Percentiles rank a stretch among this genome's conserved stretches.
phyloP scores from a whole-genome alignment of 2,888 invertebrate species.

The Operophtera brumata region DNA sequence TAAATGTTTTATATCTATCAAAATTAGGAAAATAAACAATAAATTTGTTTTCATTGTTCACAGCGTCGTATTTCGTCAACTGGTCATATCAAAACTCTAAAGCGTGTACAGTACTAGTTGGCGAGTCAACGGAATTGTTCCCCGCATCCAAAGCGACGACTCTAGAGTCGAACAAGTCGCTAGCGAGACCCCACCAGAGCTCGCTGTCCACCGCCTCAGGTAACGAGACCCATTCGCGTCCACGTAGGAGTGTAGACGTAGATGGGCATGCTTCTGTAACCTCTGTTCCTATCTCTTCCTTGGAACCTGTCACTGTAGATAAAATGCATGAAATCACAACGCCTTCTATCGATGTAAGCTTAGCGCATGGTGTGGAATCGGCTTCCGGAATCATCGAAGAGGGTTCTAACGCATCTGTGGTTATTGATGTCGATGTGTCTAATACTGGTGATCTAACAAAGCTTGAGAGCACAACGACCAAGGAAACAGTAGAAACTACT shows the following conservation, averaged over 20 bases:
- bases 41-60: slow-evolving; percentile 38
- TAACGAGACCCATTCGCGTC: slow-evolving; percentile 80
- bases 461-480: slow-evolving; percentile 35
- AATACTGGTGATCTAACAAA: slow-evolving; percentile 61
- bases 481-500: slow-evolving; percentile 16
- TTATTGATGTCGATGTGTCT: slow-evolving; percentile 51
- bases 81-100: slow-evolving; percentile 92
- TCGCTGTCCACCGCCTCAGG: slow-evolving; percentile 79
- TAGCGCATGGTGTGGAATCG: slow-evolving; percentile 74
- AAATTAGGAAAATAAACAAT: no score
- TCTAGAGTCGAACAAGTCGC: slow-evolving; percentile 86
- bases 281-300: slow-evolving; percentile 61
- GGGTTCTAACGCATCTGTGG: slow-evolving; percentile 58
- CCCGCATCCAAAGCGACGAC: slow-evolving; percentile 86
- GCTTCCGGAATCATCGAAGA: slow-evolving; percentile 38
- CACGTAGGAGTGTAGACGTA: slow-evolving; percentile 86
- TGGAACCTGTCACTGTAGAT: slow-evolving; percentile 70
- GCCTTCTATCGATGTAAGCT: slow-evolving; percentile 66
- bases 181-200: slow-evolving; percentile 84
- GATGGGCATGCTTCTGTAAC: slow-evolving; percentile 81
- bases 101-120: slow-evolving; percentile 91
- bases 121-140: slow-evolving; percentile 86
- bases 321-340: slow-evolving; percentile 74
- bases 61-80: slow-evolving; percentile 91
- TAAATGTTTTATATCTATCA: no score